These are phyloP conservation scores for Eulacestoma nigropectus DNA, from an alignment of 2,113 vertebrate genomes.

Conservation along the genomic window DNA sequence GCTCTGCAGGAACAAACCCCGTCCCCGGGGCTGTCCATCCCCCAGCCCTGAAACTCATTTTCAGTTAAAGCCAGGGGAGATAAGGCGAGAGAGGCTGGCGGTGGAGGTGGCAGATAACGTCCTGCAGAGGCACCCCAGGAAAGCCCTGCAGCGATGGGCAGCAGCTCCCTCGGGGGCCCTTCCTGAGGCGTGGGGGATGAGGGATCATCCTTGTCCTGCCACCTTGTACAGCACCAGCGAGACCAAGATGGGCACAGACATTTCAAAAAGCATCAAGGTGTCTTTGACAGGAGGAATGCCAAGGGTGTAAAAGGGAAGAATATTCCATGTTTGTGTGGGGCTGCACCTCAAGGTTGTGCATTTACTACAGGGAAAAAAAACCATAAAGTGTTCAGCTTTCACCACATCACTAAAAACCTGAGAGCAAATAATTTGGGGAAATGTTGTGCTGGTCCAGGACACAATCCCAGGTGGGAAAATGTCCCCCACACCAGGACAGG, in stretches of 20 bases:
- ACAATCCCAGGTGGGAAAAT: accelerated
- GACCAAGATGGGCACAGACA: neutral
- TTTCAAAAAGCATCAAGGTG: neutral
- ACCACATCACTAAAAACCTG: neutral
- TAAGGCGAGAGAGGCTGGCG: neutral
- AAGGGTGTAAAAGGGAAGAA: neutral
- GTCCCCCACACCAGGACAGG: neutral
- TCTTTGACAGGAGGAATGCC: neutral
- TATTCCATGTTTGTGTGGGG: accelerated
- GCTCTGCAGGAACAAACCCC: neutral
- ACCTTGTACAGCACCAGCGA: neutral
- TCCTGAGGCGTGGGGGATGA: neutral
- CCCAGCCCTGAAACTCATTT: neutral
- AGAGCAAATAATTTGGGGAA: neutral
- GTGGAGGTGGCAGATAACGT: neutral
- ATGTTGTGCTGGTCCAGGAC: neutral
- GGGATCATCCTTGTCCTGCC: neutral
- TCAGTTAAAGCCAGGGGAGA: neutral
- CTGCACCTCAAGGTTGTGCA: neutral
- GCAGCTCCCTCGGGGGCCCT: neutral
- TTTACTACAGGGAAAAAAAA: neutral
- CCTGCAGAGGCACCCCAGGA: neutral
- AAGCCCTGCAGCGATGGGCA: neutral
- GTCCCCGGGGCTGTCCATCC: neutral
- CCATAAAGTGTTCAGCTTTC: neutral